Conservation (phyloP, 2,797 vertebrate species). For the Pitangus sulphuratus region DNA sequence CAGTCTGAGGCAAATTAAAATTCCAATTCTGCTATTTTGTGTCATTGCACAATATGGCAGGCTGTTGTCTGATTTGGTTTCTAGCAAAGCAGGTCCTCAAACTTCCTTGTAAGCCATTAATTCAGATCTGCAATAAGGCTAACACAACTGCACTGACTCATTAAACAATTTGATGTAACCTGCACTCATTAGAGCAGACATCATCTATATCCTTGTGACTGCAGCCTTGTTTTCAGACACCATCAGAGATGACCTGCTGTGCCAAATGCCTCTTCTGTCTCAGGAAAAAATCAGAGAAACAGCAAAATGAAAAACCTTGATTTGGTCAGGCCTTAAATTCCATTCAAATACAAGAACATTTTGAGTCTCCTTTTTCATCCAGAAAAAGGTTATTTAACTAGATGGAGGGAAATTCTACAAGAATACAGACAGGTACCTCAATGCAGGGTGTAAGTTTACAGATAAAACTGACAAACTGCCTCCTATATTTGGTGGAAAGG, state of each 20-base stretch:
- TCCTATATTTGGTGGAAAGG: not conserved
- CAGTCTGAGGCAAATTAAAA: not conserved
- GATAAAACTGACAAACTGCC: not conserved
- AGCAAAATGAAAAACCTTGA: not conserved
- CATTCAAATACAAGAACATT: not conserved
- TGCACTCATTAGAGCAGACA: not conserved
- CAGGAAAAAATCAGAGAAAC: not conserved
- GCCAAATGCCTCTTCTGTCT: constrained; percentile 1
- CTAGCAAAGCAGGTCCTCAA: constrained; percentile 11
- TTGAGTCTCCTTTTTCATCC: not conserved
- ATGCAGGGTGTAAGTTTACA: not conserved
- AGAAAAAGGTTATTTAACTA: not conserved
- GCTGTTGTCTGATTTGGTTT: not conserved
- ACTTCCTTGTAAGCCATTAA: constrained; percentile 50
- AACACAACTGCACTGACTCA: constrained; percentile 23
- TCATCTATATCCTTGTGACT: not conserved
- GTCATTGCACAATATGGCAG: not conserved
- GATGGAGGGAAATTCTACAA: not conserved
- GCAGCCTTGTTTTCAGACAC: not conserved
- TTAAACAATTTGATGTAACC: constrained; percentile 26
- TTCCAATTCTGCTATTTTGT: not conserved
- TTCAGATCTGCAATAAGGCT: constrained; percentile 20
- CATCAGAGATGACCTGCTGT: constrained; percentile 3
- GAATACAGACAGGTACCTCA: not conserved
- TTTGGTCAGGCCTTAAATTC: not conserved